Evolutionary conservation across 30 jellyfish, hydroid and myxozoan genomes (phyloP).

Genomic region (Mastigias papua): DNA sequence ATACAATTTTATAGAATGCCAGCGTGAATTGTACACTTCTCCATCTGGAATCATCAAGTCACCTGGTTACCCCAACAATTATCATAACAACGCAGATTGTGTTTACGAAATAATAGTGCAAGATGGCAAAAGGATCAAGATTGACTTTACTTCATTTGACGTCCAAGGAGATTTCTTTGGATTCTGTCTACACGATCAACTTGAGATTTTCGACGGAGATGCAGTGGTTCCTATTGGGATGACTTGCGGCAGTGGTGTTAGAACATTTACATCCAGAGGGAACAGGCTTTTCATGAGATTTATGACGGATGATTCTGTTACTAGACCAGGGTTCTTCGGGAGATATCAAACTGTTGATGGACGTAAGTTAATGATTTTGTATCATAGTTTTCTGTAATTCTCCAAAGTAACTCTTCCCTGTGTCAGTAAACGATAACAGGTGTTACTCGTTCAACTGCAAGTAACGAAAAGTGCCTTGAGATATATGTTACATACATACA

Average conservation of each 20-base stretch:
- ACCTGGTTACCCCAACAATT: not conserved
- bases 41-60: not conserved
- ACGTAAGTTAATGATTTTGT: no score
- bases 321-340: not conserved
- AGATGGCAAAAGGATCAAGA: not conserved
- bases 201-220: not conserved
- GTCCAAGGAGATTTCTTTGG: not conserved
- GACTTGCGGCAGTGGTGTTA: not conserved
- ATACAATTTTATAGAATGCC: no score
- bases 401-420: no score
- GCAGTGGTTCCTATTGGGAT: not conserved
- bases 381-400: no score
- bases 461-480: no score
- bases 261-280: not conserved
- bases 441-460: no score
- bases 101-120: not conserved
- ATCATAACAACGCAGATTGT: not conserved
- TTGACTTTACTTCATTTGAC: not conserved
- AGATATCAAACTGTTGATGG: not conserved
- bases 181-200: not conserved
- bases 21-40: no score
- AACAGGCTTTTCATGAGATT: not conserved
- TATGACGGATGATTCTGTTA: not conserved
- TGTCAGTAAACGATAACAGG: no score
- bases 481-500: no score